These are phyloP conservation scores for Ophion ellenae DNA, from an alignment of 2,888 invertebrate genomes.

Conservation along the genomic window DNA sequence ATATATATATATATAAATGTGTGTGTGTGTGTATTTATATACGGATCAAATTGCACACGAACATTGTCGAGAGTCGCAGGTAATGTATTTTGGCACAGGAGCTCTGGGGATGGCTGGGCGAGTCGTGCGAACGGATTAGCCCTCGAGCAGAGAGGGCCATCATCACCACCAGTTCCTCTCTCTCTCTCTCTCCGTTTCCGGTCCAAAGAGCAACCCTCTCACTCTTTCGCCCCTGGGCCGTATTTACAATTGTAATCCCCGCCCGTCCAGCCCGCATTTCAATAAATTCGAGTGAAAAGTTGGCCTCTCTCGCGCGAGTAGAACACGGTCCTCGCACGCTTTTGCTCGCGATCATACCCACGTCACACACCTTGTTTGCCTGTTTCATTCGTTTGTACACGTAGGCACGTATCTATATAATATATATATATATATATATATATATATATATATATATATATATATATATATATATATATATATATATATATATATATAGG, in stretches of 20 bases:
- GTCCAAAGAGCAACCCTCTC: background rate
- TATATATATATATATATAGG: background rate
- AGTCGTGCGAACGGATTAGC: conserved; percentile 66
- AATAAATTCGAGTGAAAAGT: conserved; percentile 67
- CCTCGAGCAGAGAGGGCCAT: conserved; percentile 54
- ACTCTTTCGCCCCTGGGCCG: conserved; percentile 42
- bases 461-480: no score
- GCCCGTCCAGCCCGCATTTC: conserved; percentile 61
- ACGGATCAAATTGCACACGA: conserved; percentile 30
- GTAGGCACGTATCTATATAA: background rate
- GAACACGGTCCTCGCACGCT: conserved; percentile 32
- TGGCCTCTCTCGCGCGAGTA: conserved; percentile 48
- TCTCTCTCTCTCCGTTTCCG: background rate
- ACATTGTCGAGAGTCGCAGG: conserved; percentile 56
- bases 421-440: no score
- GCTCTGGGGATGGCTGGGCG: conserved; percentile 47
- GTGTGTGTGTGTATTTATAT: no score
- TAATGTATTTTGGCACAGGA: conserved; percentile 66
- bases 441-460: no score
- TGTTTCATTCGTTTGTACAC: conserved; percentile 17
- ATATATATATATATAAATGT: background rate
- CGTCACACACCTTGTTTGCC: conserved; percentile 56
- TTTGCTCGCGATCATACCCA: conserved; percentile 20
- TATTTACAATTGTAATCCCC: conserved; percentile 67
- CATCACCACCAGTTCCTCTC: conserved; percentile 42